phyloP scores from a whole-genome alignment of 2,113 vertebrate genomes.

The Alexandromys fortis region DNA sequence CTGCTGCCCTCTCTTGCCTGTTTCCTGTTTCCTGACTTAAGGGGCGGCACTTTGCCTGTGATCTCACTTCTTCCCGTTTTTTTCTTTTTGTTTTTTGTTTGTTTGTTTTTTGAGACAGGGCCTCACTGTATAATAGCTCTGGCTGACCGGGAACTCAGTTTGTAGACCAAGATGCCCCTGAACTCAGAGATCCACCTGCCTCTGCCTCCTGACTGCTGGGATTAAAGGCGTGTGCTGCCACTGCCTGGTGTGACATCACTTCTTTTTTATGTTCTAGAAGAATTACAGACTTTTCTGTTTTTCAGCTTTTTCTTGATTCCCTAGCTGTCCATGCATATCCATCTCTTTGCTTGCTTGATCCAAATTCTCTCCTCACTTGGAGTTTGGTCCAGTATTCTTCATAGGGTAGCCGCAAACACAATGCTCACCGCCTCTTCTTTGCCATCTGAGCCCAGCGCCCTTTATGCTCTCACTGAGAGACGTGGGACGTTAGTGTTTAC shows the following conservation, averaged over 20 bases:
- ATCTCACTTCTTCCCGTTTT: too few relatives aligned
- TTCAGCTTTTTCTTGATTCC: neutral
- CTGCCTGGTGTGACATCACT: too few relatives aligned
- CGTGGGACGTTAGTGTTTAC: neutral
- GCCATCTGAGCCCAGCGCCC: neutral
- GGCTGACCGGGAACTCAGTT: too few relatives aligned
- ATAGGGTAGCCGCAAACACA: neutral
- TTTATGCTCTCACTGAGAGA: neutral
- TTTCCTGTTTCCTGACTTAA: neutral
- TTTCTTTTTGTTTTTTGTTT: too few relatives aligned
- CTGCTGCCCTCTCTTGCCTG: neutral
- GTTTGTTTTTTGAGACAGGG: too few relatives aligned
- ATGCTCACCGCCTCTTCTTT: neutral
- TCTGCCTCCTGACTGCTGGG: too few relatives aligned
- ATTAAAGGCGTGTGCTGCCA: too few relatives aligned
- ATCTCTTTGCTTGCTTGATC: neutral
- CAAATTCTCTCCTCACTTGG: neutral
- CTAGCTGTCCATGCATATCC: neutral
- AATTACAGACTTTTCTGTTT: neutral
- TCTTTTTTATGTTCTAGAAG: too few relatives aligned
- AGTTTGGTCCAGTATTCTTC: neutral
- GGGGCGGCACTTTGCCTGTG: neutral
- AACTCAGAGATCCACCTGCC: too few relatives aligned
- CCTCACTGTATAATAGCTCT: too few relatives aligned
- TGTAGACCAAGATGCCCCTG: too few relatives aligned